These are phyloP conservation scores for Bradysia coprophila DNA, from an alignment of 1,140 invertebrate genomes.

Conservation along the genomic window DNA sequence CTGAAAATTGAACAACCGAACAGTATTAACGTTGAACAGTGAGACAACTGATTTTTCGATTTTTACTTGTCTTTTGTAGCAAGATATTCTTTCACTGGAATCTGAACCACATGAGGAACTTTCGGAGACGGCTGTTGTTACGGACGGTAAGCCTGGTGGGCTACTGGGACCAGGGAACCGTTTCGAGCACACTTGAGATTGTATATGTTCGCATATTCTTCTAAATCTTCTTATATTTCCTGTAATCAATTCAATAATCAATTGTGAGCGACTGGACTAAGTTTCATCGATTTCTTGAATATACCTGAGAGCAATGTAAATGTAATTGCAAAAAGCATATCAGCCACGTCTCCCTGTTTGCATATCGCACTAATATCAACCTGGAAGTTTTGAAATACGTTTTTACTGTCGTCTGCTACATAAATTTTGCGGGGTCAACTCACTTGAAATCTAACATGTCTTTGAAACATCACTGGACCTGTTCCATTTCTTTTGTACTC, in stretches of 20 bases:
- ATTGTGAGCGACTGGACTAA: no score
- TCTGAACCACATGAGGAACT: slow-evolving; percentile 69
- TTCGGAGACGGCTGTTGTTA: slow-evolving; percentile 30
- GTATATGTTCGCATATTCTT: slow-evolving; percentile 90
- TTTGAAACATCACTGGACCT: slow-evolving; percentile 86
- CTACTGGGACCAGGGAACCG: slow-evolving; percentile 28
- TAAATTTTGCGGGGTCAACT: background rate
- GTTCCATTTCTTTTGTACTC: slow-evolving; percentile 90
- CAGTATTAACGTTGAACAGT: background rate
- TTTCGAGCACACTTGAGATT: slow-evolving; percentile 59
- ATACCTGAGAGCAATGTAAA: slow-evolving; percentile 90
- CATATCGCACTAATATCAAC: slow-evolving; percentile 51
- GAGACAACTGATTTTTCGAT: no score
- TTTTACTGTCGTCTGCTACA: background rate
- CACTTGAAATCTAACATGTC: slow-evolving; percentile 90
- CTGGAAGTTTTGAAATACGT: slow-evolving; percentile 13
- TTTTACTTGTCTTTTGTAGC: slow-evolving; percentile 21
- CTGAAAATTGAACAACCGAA: slow-evolving; percentile 16
- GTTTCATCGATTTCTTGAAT: no score
- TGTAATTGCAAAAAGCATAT: slow-evolving; percentile 82
- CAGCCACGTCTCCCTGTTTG: slow-evolving; percentile 52
- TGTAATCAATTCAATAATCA: slow-evolving; percentile 21
- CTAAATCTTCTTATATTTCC: slow-evolving; percentile 89
- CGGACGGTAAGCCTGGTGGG: slow-evolving; percentile 44
- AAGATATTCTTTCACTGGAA: slow-evolving; percentile 51